Evolutionary conservation across 2,888 invertebrate genomes (phyloP).

Genomic region (Macroteleia sp.): DNA sequence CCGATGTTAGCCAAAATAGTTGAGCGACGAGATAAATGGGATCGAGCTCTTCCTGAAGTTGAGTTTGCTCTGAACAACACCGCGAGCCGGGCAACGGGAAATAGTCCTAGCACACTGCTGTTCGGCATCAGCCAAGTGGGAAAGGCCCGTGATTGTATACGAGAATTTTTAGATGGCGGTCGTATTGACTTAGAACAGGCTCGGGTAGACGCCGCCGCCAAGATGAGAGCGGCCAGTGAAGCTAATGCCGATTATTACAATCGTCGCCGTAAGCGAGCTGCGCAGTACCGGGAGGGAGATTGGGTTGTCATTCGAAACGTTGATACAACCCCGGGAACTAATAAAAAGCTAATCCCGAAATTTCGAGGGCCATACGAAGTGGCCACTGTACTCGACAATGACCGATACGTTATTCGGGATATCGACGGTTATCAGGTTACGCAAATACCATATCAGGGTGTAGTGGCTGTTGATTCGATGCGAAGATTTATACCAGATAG

Average conservation of each 20-base stretch:
- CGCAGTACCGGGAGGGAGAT: neutral
- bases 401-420: neutral
- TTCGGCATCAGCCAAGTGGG: too few species aligned
- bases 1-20: too few species aligned
- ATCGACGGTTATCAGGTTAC: slow-evolving; percentile 4
- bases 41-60: too few species aligned
- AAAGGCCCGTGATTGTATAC: neutral
- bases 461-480: slow-evolving; percentile 3
- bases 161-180: neutral
- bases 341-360: too few species aligned
- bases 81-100: too few species aligned
- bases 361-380: neutral
- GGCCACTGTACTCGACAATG: neutral
- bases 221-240: neutral
- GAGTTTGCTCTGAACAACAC: too few species aligned
- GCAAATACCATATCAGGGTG: neutral
- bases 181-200: too few species aligned
- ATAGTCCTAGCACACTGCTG: too few species aligned
- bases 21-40: too few species aligned
- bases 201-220: neutral
- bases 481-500: neutral
- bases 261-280: neutral
- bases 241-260: neutral
- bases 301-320: slow-evolving; percentile 3
- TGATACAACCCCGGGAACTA: neutral